Base-by-base conservation (phyloP, 2,888 invertebrate species). In the Chalcis sispes region DNA sequence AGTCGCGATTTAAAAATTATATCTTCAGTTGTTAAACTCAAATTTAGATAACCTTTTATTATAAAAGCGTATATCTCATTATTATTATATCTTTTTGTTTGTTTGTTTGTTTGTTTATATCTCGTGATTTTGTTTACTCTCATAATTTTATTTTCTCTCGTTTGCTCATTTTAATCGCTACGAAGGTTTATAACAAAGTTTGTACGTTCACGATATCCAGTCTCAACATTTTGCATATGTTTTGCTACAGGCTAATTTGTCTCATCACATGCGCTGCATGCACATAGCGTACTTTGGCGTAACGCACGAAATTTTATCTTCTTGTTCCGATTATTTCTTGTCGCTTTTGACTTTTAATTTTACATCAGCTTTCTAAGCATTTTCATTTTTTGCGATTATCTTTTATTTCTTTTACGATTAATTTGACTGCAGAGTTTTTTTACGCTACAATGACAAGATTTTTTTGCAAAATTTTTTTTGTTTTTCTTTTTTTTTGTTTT, bases 151-250 rank as follows among this genome's bases (percentile, higher is more conserved):
- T 52, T 54, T 10, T n/a, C n/a, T n/a, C n/a, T n/a, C n/a, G n/a
- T n/a, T n/a, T 56, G 18, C 4, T 25, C 29, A 18, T 67, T 69
- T 46, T n/a, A 23, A 69, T 64, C 59, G 46, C 66, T 67, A 59
- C 36, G 15, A 52, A 54, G 36, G n/a, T 54, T 54, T 56, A 46
- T 56, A 74, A 69, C 75, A 77, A 78, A 71, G 71, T 79, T 83
- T 84, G 84, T 85, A 85, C 85, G 82, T 84, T 84, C 83, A 77
- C n/a, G n/a, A 80, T 79, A 83, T 82, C 83, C 84, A 85, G 84
- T 85, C 85, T 85, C 84, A 82, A 82, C 79, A 81, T 81, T 80
- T 81, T 66, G 40, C 52, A 75, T 76, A 79, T 80, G 77, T 79
- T 59, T 79, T 76, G 61, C 80, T 74, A 72, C 50, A 72, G 29